phyloP scores from a whole-genome alignment of 2,113 vertebrate genomes.

The Paradoxurus hermaphroditus region DNA sequence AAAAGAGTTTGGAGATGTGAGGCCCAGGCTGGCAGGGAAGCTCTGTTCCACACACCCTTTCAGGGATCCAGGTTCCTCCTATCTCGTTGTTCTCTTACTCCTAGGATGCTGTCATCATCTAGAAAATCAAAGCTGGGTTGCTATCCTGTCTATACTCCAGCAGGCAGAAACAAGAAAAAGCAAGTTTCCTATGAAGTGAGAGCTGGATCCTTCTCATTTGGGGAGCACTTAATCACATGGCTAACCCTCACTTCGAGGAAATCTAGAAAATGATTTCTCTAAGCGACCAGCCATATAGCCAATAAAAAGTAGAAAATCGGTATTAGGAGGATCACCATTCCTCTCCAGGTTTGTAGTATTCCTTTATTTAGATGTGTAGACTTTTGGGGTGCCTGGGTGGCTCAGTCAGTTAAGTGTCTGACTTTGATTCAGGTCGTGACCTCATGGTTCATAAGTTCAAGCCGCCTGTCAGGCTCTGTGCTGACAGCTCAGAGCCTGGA shows the following conservation, averaged over 20 bases:
- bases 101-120: not conserved
- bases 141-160: not conserved
- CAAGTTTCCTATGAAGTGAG: not conserved
- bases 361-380: not conserved
- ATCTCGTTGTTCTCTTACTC: not conserved
- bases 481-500: too few relatives aligned
- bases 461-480: too few relatives aligned
- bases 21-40: not conserved
- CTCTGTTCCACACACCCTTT: not conserved
- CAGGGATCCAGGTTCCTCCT: not conserved
- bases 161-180: not conserved
- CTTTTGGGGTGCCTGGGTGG: too few relatives aligned
- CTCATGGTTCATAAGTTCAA: too few relatives aligned
- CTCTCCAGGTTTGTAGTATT: not conserved
- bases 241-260: not conserved
- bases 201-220: not conserved
- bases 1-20: not conserved
- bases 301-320: not conserved
- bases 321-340: not conserved
- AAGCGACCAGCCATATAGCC: not conserved
- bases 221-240: not conserved
- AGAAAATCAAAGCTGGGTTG: not conserved
- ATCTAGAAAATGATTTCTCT: not conserved
- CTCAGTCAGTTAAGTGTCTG: too few relatives aligned
- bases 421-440: too few relatives aligned